Conservation (phyloP, 2,888 invertebrate genomes). For the Hydraecia micacea region DNA sequence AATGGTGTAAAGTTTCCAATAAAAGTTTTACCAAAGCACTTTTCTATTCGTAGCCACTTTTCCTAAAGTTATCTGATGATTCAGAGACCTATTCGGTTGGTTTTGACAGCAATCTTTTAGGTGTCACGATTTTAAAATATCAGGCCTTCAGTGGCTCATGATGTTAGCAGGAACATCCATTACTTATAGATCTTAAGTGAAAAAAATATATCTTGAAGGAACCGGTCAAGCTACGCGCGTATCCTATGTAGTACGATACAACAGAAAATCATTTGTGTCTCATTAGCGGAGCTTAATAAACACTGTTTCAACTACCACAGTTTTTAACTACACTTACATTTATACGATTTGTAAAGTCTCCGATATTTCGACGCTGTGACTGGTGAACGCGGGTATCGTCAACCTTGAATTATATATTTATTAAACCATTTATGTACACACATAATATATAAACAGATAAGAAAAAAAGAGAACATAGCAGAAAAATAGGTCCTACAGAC, state of each 20-base stretch:
- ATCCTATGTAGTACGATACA: too few relatives aligned
- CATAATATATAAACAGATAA: too few relatives aligned
- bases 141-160: not conserved
- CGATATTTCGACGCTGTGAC: not conserved
- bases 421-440: too few relatives aligned
- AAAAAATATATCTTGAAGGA: too few relatives aligned
- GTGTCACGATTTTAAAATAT: not conserved
- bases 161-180: not conserved
- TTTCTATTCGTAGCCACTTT: conserved; percentile 36
- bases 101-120: conserved; percentile 17
- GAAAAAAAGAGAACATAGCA: too few relatives aligned
- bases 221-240: too few relatives aligned
- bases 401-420: too few relatives aligned
- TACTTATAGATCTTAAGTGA: not conserved
- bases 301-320: not conserved
- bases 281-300: too few relatives aligned
- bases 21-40: conserved; percentile 53
- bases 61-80: conserved; percentile 46
- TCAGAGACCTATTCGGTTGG: conserved; percentile 16
- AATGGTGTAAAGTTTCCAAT: conserved; percentile 55
- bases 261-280: too few relatives aligned
- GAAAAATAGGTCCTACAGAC: too few relatives aligned
- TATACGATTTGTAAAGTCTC: not conserved
- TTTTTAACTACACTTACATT: not conserved
- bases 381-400: not conserved